phyloP scores from a whole-genome alignment of 2,797 vertebrate species.

The Poeciliopsis gracilis region DNA sequence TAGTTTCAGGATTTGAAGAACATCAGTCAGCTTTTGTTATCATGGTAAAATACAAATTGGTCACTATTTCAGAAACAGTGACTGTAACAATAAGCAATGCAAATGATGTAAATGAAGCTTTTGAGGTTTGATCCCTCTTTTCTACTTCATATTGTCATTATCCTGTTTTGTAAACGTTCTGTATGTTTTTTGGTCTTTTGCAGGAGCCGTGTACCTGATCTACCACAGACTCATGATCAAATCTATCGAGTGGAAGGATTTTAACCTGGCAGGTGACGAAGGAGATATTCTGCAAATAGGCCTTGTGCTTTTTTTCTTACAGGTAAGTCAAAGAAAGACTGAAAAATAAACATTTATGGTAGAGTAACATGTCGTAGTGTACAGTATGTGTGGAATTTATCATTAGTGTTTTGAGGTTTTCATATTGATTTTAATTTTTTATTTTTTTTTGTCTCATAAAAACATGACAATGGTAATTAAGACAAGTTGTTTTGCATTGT shows the following conservation, averaged over 20 bases:
- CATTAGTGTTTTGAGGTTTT: neutral
- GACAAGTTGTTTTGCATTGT: neutral
- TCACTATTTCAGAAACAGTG: neutral
- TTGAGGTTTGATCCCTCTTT: neutral
- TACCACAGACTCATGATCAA: slow-evolving; percentile 55
- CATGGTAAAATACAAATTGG: neutral
- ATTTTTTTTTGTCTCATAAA: neutral
- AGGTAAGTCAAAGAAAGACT: slow-evolving; percentile 55
- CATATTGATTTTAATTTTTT: neutral
- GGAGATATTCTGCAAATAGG: slow-evolving; percentile 61
- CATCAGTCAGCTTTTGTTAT: neutral
- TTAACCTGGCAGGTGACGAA: slow-evolving; percentile 15
- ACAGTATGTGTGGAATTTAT: neutral
- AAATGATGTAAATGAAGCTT: neutral
- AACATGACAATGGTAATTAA: neutral
- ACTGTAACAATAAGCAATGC: neutral
- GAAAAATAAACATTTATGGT: neutral
- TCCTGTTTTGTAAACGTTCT: neutral
- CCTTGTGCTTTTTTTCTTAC: slow-evolving; percentile 77
- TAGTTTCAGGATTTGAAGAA: neutral
- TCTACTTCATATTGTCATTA: neutral
- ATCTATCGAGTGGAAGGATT: slow-evolving; percentile 59
- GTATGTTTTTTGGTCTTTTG: slow-evolving; percentile 17
- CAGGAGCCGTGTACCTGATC: slow-evolving; percentile 72
- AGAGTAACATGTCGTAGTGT: neutral